Conservation (phyloP, 2,888 invertebrate genomes). For the Diaperis boleti region DNA sequence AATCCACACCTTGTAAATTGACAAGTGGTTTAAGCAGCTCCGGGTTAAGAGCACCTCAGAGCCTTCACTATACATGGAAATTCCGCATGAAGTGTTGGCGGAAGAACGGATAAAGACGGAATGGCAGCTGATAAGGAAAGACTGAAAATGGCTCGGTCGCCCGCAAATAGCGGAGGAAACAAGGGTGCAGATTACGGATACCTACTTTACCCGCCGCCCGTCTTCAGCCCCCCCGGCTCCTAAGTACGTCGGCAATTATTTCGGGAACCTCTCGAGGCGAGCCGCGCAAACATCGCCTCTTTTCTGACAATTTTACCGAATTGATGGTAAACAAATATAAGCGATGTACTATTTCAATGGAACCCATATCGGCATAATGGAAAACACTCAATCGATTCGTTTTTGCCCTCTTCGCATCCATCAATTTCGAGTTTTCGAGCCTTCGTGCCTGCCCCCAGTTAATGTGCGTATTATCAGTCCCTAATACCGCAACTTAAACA, state of each 20-base stretch:
- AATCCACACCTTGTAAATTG: constrained; percentile 60
- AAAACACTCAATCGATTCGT: no score
- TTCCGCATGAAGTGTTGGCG: constrained; percentile 57
- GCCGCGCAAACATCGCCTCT: no score
- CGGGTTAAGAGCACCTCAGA: constrained; percentile 56
- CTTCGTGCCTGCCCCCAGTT: constrained; percentile 56
- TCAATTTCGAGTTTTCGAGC: no score
- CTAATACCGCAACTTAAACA: constrained; percentile 57
- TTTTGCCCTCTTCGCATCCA: no score
- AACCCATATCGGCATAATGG: no score
- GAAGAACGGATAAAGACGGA: constrained; percentile 58
- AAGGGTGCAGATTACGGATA: constrained; percentile 65
- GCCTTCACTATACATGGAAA: constrained; percentile 59
- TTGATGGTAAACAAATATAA: no score
- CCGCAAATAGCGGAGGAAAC: constrained; percentile 65
- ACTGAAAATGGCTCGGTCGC: constrained; percentile 62
- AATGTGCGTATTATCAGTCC: constrained; percentile 59
- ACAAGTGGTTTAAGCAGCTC: constrained; percentile 58
- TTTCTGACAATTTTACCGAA: no score
- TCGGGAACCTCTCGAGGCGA: constrained; percentile 48
- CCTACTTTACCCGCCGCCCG: constrained; percentile 60
- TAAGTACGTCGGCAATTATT: constrained; percentile 64
- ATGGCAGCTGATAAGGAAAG: constrained; percentile 57
- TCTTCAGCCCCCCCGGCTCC: constrained; percentile 60
- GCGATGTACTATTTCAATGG: no score